Evolutionary conservation across 1,140 invertebrate species (phyloP).

Genomic region (Panulirus ornatus): DNA sequence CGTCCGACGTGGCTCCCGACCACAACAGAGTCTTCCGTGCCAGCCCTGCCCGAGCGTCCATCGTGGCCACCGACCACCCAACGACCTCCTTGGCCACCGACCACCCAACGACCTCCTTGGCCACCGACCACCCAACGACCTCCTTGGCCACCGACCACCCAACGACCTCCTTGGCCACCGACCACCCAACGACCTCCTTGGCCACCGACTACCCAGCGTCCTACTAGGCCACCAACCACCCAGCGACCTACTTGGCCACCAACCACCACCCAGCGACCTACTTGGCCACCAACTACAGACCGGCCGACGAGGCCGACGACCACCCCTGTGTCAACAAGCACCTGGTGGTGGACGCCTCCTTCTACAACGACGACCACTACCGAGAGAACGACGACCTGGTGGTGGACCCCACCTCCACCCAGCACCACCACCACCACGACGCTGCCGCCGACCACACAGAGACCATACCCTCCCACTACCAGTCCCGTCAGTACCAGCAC

Average conservation of each 20-base stretch:
- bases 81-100: conserved; percentile 11
- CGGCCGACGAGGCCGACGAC: not conserved
- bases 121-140: conserved; percentile 11
- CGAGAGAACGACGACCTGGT: conserved; percentile 3
- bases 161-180: not conserved
- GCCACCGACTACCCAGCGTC: conserved; percentile 19
- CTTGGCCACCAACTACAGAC: not conserved
- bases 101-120: not conserved
- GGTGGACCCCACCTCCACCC: not conserved
- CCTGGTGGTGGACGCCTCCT: not conserved
- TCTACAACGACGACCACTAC: not conserved
- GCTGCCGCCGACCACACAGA: not conserved
- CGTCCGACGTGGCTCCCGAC: not conserved
- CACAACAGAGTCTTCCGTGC: not conserved
- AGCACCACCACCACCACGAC: conserved; percentile 20
- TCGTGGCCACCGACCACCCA: not conserved
- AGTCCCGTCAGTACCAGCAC: conserved; percentile 3
- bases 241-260: not conserved
- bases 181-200: not conserved
- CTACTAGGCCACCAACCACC: not conserved
- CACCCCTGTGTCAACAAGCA: not conserved
- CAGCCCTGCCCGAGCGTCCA: too few relatives aligned
- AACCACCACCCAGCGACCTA: not conserved
- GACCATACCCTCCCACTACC: not conserved
- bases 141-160: not conserved